Conservation (phyloP, 2,888 invertebrate species). For the Dryomyza anilis region DNA sequence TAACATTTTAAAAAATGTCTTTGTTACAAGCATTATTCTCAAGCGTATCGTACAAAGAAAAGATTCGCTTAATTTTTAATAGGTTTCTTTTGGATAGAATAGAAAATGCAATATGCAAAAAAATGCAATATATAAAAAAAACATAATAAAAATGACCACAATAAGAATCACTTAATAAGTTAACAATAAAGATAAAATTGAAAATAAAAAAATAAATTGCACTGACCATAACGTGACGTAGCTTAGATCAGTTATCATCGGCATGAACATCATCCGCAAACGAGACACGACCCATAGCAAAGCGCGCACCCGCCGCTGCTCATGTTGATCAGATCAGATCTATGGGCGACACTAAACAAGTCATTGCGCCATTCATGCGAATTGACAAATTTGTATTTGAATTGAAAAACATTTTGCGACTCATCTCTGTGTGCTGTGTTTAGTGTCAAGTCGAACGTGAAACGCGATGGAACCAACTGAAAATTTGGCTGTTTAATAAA, state of each 20-base stretch:
- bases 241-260: conserved; percentile 1
- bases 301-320: background rate
- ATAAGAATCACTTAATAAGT: background rate
- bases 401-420: background rate
- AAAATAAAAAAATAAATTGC: too few relatives aligned
- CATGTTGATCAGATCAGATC: too few relatives aligned
- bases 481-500: too few relatives aligned
- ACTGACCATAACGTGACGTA: conserved; percentile 8
- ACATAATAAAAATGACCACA: background rate
- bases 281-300: background rate
- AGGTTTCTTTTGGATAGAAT: too few relatives aligned
- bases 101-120: too few relatives aligned
- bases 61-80: too few relatives aligned
- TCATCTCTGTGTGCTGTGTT: background rate
- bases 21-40: too few relatives aligned
- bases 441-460: background rate
- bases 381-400: too few relatives aligned
- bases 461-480: background rate
- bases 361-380: too few relatives aligned
- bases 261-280: background rate
- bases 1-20: too few relatives aligned
- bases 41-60: too few relatives aligned
- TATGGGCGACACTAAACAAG: too few relatives aligned
- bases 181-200: background rate
- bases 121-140: background rate